These are phyloP conservation scores for Puffinus mauretanicus DNA, from an alignment of 2,113 vertebrate genomes.

Conservation along the genomic window DNA sequence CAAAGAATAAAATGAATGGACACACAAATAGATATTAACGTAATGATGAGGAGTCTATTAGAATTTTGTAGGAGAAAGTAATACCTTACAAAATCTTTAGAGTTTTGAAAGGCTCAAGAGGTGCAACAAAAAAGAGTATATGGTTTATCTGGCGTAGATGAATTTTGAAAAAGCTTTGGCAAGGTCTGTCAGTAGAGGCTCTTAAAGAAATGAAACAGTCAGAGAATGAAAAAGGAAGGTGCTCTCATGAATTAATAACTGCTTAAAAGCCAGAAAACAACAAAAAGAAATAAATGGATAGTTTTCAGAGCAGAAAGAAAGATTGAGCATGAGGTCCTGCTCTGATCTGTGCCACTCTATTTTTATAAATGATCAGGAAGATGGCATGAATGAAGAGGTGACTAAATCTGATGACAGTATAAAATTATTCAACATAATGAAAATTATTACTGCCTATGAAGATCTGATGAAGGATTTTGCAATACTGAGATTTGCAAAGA, in stretches of 20 bases:
- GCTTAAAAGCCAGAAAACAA: neutral
- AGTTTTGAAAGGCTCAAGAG: neutral
- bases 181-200: neutral
- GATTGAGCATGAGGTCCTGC: neutral
- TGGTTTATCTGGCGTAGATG: neutral
- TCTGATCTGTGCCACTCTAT: neutral
- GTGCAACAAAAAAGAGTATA: neutral
- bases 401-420: neutral
- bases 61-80: neutral
- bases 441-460: neutral
- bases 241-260: neutral
- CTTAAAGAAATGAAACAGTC: neutral
- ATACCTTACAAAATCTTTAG: neutral
- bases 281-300: neutral
- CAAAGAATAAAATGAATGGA: neutral
- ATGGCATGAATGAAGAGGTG: neutral
- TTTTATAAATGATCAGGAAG: neutral
- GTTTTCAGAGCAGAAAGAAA: neutral
- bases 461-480: neutral
- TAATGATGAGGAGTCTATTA: neutral
- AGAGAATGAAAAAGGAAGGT: neutral
- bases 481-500: neutral
- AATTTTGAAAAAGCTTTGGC: neutral
- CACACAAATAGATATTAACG: neutral
- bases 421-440: neutral